Evolutionary conservation across 2,113 vertebrate genomes (phyloP), one percentile per base, ranked within the genome.

Genomic region (Elephantulus edwardii): DNA sequence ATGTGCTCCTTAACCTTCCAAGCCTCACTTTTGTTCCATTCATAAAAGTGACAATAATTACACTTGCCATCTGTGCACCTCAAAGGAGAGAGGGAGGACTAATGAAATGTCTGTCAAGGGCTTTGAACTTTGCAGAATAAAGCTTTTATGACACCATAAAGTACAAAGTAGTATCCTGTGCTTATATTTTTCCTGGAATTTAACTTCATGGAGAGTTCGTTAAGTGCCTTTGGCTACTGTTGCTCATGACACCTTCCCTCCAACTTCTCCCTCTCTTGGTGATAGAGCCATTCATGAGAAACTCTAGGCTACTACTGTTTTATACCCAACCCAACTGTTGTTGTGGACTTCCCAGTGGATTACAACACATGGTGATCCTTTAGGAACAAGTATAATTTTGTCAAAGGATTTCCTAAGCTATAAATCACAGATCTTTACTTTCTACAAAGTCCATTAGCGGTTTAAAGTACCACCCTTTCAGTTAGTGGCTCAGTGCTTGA

Each of bases 41-140:
- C 95, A 93, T 94, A 93, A 95, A 95, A 93, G 78, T 88, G 93
- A 91, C 95, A 86, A 46, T 83, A 50, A 94, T 95, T 60, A 91
- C 60, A 78, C 50, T 92, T 66, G 86, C 95, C 96, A 91, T 89
- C 94, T 94, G 95, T 75, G 88, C 24, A 50, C 85, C 93, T 95
- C 93, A 86, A 81, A 89, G 86, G 85, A 86, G 48, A 71, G 58
- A 80, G 72, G 72, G 90, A 77, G 50, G 60, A 64, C 86, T 74
- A 42, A 90, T 86, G 93, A 75, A 75, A 91, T 92, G 86, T 82
- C 95, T 94, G 88, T 89, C 70, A 38, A 88, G 44, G 86, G 72
- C 93, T 95, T 96, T 94, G 93, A 90, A 95, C 94, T 94, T 92
- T 42, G 62, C 83, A 70, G 71, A 90, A 81, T 89, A 88, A 90